These are phyloP conservation scores for Ochlodes sylvanus DNA, from an alignment of 2,888 invertebrate genomes.

Conservation along the genomic window DNA sequence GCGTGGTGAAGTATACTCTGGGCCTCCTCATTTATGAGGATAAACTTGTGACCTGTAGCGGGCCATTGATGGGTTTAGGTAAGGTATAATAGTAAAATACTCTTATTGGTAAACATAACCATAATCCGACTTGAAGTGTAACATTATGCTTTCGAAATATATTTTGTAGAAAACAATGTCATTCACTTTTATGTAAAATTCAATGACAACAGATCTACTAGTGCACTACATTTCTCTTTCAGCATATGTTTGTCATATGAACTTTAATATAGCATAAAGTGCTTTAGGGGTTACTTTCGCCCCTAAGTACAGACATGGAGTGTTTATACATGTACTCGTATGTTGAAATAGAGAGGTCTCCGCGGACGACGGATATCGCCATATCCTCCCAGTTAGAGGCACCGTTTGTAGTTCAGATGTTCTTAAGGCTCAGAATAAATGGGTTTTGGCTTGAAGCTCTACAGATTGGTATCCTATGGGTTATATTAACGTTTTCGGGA, in stretches of 20 bases:
- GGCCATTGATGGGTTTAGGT: too few species aligned
- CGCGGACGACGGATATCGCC: conserved; percentile 5
- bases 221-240: background rate
- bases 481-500: too few species aligned
- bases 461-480: too few species aligned
- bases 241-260: background rate
- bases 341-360: conserved; percentile 23
- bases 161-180: background rate
- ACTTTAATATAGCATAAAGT: background rate
- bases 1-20: too few species aligned
- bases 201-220: background rate
- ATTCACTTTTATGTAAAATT: background rate
- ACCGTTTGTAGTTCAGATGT: conserved; percentile 9
- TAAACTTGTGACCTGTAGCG: too few species aligned
- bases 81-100: too few species aligned
- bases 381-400: conserved; percentile 9
- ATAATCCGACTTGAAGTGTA: too few species aligned
- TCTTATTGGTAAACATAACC: too few species aligned
- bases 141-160: background rate
- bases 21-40: too few species aligned
- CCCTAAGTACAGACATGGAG: conserved; percentile 5
- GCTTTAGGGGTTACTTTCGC: conserved; percentile 7
- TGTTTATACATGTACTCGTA: background rate
- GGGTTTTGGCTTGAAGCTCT: background rate
- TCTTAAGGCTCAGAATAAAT: conserved; percentile 7